Evolutionary conservation across 2,888 invertebrate species (phyloP).

Genomic region (Aquatica leii): DNA sequence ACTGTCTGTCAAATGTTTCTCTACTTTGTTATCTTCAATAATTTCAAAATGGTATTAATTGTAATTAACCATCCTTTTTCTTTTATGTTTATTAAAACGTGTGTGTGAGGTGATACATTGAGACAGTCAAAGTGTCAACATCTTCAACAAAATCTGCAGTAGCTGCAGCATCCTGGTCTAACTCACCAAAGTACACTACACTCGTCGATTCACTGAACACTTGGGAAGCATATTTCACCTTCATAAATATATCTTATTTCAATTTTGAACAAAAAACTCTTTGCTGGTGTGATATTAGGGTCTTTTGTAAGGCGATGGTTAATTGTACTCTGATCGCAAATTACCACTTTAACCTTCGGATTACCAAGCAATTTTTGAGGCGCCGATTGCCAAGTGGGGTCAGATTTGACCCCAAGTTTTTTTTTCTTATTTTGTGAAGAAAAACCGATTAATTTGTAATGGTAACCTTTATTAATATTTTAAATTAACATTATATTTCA

Average conservation of each 20-base stretch:
- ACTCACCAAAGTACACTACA: neutral
- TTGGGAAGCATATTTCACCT: neutral
- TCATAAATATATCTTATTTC: neutral
- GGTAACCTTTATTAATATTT: too few relatives aligned
- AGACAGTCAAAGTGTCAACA: neutral
- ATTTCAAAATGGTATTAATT: too few relatives aligned
- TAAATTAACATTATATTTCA: too few relatives aligned
- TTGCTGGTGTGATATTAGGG: neutral
- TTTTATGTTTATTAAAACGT: neutral
- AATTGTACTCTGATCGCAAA: neutral
- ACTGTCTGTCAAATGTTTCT: too few relatives aligned
- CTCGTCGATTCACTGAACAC: neutral
- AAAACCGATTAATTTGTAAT: too few relatives aligned
- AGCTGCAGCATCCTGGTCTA: neutral
- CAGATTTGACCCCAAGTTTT: too few relatives aligned
- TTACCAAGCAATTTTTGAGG: too few relatives aligned
- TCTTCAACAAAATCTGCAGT: neutral
- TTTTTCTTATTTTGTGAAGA: too few relatives aligned
- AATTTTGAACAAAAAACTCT: neutral
- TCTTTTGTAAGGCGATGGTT: neutral
- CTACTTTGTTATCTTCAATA: too few relatives aligned
- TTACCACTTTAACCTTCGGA: neutral
- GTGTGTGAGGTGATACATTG: too few relatives aligned
- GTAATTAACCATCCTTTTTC: too few relatives aligned
- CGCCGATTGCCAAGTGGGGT: too few relatives aligned